Conservation (phyloP, 2,113 vertebrate genomes). For the Ochotona curzoniae region DNA sequence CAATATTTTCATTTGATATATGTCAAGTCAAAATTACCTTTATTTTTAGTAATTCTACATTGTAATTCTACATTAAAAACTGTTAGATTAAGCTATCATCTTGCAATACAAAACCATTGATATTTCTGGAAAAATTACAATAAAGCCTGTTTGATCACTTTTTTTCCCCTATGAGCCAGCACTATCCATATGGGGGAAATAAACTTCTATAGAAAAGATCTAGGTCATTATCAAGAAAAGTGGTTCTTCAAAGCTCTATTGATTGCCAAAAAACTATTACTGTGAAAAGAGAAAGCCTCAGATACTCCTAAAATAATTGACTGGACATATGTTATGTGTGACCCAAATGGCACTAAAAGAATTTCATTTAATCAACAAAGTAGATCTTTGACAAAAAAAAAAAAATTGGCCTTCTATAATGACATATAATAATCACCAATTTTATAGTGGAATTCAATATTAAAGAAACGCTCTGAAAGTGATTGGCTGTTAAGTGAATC, state of each 20-base stretch:
- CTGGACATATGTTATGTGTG: slow-evolving; percentile 78
- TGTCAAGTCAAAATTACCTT: slow-evolving; percentile 64
- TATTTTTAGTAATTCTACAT: slow-evolving; percentile 56
- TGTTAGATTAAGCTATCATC: slow-evolving; percentile 59
- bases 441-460: slow-evolving; percentile 67
- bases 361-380: slow-evolving; percentile 80
- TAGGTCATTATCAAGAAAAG: slow-evolving; percentile 75
- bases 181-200: slow-evolving; percentile 30
- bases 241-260: slow-evolving; percentile 75
- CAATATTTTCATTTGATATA: slow-evolving; percentile 70
- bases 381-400: slow-evolving; percentile 77
- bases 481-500: slow-evolving; percentile 66
- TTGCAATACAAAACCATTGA: slow-evolving; percentile 49
- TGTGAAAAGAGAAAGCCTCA: slow-evolving; percentile 76
- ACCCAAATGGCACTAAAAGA: slow-evolving; percentile 71
- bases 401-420: slow-evolving; percentile 64
- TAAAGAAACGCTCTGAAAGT: slow-evolving; percentile 65
- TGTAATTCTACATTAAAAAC: slow-evolving; percentile 67
- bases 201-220: slow-evolving; percentile 53
- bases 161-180: slow-evolving; percentile 55
- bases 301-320: slow-evolving; percentile 79
- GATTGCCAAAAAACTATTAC: slow-evolving; percentile 80
- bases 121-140: slow-evolving; percentile 67
- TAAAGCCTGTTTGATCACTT: slow-evolving; percentile 35
- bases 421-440: slow-evolving; percentile 73